phyloP scores from a whole-genome alignment of 2,888 invertebrate genomes.

The Salticus scenicus region DNA sequence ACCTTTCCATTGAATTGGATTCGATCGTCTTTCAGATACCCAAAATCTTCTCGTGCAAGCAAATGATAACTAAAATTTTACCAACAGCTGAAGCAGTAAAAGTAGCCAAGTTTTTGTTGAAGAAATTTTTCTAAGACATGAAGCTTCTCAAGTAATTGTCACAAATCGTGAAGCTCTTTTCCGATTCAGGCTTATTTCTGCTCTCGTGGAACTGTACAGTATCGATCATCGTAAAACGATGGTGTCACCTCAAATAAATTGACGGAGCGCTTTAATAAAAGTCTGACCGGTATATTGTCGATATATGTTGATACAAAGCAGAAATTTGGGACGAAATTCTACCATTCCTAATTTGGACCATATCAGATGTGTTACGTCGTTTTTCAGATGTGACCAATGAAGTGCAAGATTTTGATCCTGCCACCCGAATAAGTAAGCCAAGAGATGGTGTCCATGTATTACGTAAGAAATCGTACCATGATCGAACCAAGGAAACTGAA shows the following conservation, averaged over 20 bases:
- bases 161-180: not conserved
- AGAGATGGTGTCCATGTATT: too few relatives aligned
- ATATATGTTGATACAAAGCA: not conserved
- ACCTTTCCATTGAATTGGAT: slow-evolving; percentile 40
- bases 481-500: too few relatives aligned
- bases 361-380: too few relatives aligned
- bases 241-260: not conserved
- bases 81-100: slow-evolving; percentile 1
- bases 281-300: not conserved
- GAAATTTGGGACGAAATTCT: too few relatives aligned
- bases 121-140: slow-evolving; percentile 28
- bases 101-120: slow-evolving; percentile 54
- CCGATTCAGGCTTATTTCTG: not conserved
- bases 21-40: slow-evolving; percentile 67
- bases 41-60: slow-evolving; percentile 52
- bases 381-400: too few relatives aligned
- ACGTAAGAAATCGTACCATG: too few relatives aligned
- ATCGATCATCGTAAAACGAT: too few relatives aligned
- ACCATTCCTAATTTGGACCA: too few relatives aligned
- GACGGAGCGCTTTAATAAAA: too few relatives aligned
- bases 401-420: too few relatives aligned
- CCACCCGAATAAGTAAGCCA: too few relatives aligned
- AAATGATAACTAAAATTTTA: slow-evolving; percentile 39
- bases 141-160: not conserved
- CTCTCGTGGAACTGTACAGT: too few relatives aligned